A percentile compares a stretch with the other conserved stretches of the same genome.
These are phyloP conservation scores for Hippopotamyrus pictus DNA, from an alignment of 2,797 vertebrate species.

Conservation along the genomic window DNA sequence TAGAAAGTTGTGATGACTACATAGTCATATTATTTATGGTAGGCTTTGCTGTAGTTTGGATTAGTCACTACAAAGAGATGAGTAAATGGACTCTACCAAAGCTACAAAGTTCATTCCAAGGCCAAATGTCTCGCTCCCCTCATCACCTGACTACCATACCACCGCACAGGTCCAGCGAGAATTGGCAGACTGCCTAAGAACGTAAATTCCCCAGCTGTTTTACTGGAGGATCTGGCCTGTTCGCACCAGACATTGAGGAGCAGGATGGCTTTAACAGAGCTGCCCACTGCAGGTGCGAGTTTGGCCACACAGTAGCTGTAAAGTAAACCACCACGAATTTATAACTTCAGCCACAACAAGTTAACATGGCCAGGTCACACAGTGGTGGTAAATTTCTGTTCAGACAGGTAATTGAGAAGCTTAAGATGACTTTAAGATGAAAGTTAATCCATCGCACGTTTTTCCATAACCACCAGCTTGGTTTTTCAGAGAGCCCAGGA, in stretches of 20 bases:
- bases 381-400: neutral
- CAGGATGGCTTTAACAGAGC: neutral
- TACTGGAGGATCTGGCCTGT: neutral
- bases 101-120: neutral
- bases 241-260: neutral
- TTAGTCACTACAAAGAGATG: neutral
- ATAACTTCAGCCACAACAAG: neutral
- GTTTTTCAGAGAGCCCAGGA: neutral
- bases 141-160: neutral
- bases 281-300: neutral
- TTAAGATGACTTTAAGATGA: neutral
- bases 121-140: neutral
- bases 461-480: neutral
- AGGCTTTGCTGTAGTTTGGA: constrained; percentile 5
- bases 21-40: neutral
- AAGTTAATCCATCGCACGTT: neutral
- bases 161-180: neutral
- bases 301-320: neutral
- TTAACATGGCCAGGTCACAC: neutral
- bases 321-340: neutral
- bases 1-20: neutral
- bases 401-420: neutral
- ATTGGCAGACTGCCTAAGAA: neutral
- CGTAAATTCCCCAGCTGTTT: neutral
- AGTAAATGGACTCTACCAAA: neutral